phyloP scores from a whole-genome alignment of 1,140 invertebrate genomes.

The Procambarus clarkii region DNA sequence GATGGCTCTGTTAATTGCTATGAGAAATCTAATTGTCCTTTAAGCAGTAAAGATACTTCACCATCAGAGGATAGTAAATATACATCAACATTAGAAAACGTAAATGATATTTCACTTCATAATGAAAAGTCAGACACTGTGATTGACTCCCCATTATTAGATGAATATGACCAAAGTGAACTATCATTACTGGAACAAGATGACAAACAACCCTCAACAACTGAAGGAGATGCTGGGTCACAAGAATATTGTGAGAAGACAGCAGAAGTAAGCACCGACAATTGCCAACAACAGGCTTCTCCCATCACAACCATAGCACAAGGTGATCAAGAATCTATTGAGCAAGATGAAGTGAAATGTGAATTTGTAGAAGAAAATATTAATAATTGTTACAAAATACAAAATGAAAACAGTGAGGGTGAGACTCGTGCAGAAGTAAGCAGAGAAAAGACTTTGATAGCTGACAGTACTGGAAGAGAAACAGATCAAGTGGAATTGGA shows the following conservation, averaged over 20 bases:
- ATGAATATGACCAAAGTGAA: slow-evolving; percentile 53
- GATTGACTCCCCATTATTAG: neutral
- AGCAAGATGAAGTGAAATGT: neutral
- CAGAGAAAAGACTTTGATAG: neutral
- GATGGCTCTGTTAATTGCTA: neutral
- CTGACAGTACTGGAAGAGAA: neutral
- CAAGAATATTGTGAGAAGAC: neutral
- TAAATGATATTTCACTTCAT: neutral
- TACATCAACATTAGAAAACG: neutral
- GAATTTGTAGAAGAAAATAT: neutral
- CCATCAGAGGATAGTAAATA: neutral
- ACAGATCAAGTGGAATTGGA: slow-evolving; percentile 13
- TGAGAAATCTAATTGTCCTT: neutral
- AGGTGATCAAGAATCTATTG: neutral
- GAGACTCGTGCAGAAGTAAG: neutral
- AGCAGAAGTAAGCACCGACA: neutral
- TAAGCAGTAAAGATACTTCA: neutral
- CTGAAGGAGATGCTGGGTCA: neutral
- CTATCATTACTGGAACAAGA: slow-evolving; percentile 28
- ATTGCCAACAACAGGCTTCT: neutral
- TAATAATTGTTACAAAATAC: neutral
- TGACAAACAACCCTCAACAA: neutral
- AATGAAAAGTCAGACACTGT: neutral
- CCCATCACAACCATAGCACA: neutral
- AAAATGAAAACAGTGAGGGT: neutral